Conservation (phyloP, 2,797 vertebrate species). For the Eurystomus glaucurus region DNA sequence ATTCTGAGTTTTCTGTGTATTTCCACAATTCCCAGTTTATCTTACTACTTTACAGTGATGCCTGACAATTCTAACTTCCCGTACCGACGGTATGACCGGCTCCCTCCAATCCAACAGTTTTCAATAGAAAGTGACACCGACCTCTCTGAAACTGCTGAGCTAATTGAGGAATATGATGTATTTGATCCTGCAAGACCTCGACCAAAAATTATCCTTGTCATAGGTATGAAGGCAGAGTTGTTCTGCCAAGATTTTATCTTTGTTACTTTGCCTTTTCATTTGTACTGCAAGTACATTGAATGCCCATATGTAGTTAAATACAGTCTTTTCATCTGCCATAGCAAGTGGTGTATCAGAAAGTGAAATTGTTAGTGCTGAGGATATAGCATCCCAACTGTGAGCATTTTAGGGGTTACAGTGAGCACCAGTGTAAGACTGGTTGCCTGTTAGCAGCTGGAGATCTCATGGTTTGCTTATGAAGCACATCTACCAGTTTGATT, state of each 20-base stretch:
- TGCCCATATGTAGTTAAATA: neutral
- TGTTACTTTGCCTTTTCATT: neutral
- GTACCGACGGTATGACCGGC: constrained; percentile 94
- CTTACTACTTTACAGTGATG: constrained; percentile 88
- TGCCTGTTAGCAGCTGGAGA: neutral
- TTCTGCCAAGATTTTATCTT: neutral
- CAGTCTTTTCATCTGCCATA: neutral
- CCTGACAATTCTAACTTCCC: constrained; percentile 96
- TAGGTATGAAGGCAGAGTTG: constrained; percentile 85
- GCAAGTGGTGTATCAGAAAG: neutral
- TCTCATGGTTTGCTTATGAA: neutral
- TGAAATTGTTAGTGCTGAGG: neutral
- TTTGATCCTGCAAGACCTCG: constrained; percentile 93
- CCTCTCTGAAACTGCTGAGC: constrained; percentile 96
- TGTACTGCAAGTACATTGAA: neutral
- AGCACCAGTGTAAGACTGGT: neutral
- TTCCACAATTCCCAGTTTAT: constrained; percentile 59
- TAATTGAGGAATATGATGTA: constrained; percentile 97
- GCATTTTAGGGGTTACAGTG: neutral
- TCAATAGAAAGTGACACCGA: constrained; percentile 99
- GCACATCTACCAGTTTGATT: neutral
- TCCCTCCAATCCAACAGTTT: constrained; percentile 98
- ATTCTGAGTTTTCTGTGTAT: neutral
- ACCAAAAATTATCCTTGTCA: constrained; percentile 97
- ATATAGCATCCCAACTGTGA: neutral